A percentile compares a stretch with the other conserved stretches of the same genome.
These are phyloP conservation scores for Drosophila percnosoma DNA, from an alignment of 2,888 invertebrate species.

Conservation along the genomic window DNA sequence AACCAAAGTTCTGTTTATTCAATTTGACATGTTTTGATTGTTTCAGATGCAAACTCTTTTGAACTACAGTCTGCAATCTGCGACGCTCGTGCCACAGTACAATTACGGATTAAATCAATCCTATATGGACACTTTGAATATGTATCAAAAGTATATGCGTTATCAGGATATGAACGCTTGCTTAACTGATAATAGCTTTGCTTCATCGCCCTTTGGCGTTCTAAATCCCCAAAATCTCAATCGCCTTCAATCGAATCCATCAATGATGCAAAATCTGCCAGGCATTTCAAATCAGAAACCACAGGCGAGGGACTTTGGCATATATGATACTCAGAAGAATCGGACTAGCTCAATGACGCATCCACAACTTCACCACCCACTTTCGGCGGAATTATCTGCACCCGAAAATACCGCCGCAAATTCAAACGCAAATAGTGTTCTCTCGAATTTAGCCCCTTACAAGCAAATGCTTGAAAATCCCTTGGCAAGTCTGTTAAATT, in stretches of 20 bases:
- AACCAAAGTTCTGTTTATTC: background rate
- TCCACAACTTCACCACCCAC: slow-evolving; percentile 30
- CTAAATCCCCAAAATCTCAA: slow-evolving; percentile 24
- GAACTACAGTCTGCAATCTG: slow-evolving; percentile 64
- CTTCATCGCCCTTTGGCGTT: slow-evolving; percentile 27
- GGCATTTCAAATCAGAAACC: slow-evolving; percentile 30
- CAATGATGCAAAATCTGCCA: slow-evolving; percentile 43
- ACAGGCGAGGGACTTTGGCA: slow-evolving; percentile 33
- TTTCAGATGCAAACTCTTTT: slow-evolving; percentile 72
- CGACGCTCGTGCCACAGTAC: slow-evolving; percentile 63
- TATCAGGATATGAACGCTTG: slow-evolving; percentile 48
- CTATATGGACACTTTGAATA: slow-evolving; percentile 64
- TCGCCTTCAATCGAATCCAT: slow-evolving; percentile 28
- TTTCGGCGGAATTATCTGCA: slow-evolving; percentile 24
- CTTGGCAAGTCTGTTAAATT: slow-evolving; percentile 41
- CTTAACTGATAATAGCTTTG: slow-evolving; percentile 39
- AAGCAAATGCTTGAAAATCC: slow-evolving; percentile 59
- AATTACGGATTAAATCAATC: slow-evolving; percentile 65
- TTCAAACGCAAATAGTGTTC: slow-evolving; percentile 30
- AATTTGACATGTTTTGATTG: background rate
- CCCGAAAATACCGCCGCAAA: slow-evolving; percentile 13
- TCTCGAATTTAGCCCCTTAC: slow-evolving; percentile 47
- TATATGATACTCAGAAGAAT: slow-evolving; percentile 43
- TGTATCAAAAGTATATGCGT: slow-evolving; percentile 57
- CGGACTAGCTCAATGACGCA: slow-evolving; percentile 24